phyloP scores from a whole-genome alignment of 2,888 invertebrate species.

The Acanthosepion lycidas region DNA sequence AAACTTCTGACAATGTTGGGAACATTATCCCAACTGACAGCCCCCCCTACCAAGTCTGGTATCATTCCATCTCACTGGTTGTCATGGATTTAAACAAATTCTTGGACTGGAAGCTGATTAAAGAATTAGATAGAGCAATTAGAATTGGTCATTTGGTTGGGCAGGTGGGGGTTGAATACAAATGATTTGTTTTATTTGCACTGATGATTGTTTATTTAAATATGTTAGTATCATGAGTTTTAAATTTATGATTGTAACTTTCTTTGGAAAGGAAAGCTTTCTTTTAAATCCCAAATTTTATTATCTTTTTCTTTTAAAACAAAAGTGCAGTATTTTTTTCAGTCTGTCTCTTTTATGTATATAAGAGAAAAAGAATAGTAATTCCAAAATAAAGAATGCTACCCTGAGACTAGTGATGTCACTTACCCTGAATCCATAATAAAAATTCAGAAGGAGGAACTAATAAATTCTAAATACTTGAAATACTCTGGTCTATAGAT shows the following conservation, averaged over 20 bases:
- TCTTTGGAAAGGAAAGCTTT: background rate
- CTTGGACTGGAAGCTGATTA: background rate
- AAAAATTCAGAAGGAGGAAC: too few species aligned
- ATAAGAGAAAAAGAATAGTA: too few species aligned
- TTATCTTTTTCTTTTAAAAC: background rate
- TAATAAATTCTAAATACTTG: too few species aligned
- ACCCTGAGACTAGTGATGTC: too few species aligned
- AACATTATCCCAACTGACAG: background rate
- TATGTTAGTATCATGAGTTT: background rate
- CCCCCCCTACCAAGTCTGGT: background rate
- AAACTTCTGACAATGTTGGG: slow-evolving; percentile 4
- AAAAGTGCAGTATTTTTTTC: background rate
- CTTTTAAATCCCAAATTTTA: background rate
- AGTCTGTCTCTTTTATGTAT: too few species aligned
- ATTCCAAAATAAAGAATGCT: too few species aligned
- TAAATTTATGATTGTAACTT: background rate
- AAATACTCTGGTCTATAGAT: too few species aligned
- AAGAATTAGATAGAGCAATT: slow-evolving; percentile 4
- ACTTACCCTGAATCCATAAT: too few species aligned
- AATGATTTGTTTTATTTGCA: background rate
- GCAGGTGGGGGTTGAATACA: background rate
- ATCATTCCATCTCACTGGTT: slow-evolving; percentile 17
- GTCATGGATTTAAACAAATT: slow-evolving; percentile 33
- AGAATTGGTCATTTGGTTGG: background rate
- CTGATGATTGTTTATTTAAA: background rate